Evolutionary conservation across 2,797 vertebrate genomes (phyloP), one percentile per base, ranked within the genome.

Genomic region (Trachurus trachurus): DNA sequence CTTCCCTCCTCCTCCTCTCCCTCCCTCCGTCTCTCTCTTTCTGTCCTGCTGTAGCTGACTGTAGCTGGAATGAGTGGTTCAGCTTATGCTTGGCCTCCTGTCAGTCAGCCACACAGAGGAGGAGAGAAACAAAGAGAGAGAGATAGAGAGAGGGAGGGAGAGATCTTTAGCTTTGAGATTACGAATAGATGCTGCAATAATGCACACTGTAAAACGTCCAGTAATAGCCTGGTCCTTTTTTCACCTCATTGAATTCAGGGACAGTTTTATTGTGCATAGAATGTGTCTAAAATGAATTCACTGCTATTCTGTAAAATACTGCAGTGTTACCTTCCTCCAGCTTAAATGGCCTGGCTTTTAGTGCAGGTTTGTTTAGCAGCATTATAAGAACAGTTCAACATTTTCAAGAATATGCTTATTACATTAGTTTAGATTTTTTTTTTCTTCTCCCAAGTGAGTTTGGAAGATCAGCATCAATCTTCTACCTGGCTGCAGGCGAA

Each of bases 21-120:
- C 61, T 40, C 22, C 22, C 57, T 62, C 16, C 16, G 7, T 44
- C 13, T 45, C 70, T 64, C 56, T 57, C 71, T 79, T 59, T 44
- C 49, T 52, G 42, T 69, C 71, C 22, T 69, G 72, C 83, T 88
- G 81, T 74, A 83, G 82, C 83, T 68, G 83, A 89, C 81, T 87
- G 85, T 78, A 89, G 87, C 73, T 66, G 78, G 63, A 85, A 84
- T 80, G 77, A 86, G 80, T 76, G 78, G 83, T 89, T 88, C 79
- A 80, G 80, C 75, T 87, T 74, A 63, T 71, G 68, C 71, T 82
- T 81, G 80, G 64, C 86, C 77, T 76, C 57, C 84, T 90, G 88
- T 89, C 88, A 85, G 77, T 90, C 88, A 92, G 70, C 52, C 40
- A 39, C 83, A 84, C 60, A 70, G 57, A 79, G 81, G 69, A 81